phyloP scores from a whole-genome alignment of 2,113 vertebrate genomes.

The Otis tarda region DNA sequence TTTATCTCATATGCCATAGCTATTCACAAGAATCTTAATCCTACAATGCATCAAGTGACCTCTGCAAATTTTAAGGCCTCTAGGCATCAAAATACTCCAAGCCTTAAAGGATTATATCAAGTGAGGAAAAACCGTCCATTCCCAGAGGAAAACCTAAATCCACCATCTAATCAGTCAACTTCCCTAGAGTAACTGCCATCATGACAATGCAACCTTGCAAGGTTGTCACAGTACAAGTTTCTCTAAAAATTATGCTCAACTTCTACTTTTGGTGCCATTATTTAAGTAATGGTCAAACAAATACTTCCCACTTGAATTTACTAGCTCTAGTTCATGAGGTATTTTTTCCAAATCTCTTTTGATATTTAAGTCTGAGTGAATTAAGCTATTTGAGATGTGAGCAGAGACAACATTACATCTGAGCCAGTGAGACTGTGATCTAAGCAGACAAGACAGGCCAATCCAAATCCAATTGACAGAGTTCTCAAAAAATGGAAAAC shows the following conservation, averaged over 20 bases:
- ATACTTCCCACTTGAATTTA: not conserved
- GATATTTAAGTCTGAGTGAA: slow-evolving; percentile 25
- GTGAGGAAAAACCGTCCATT: not conserved
- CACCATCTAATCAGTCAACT: not conserved
- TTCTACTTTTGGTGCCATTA: not conserved
- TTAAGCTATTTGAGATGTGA: not conserved
- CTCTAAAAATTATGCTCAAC: not conserved
- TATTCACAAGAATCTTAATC: not conserved
- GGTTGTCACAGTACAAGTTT: not conserved
- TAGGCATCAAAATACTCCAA: not conserved
- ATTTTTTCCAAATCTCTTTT: slow-evolving; percentile 1
- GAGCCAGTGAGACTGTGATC: not conserved
- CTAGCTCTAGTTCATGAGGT: not conserved
- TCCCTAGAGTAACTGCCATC: not conserved
- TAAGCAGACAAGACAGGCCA: not conserved
- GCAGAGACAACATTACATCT: not conserved
- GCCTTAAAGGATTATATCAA: not conserved
- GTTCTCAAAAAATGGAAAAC: not conserved
- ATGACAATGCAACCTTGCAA: not conserved
- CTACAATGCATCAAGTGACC: not conserved
- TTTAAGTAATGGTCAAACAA: not conserved
- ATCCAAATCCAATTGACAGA: not conserved
- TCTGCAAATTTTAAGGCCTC: not conserved
- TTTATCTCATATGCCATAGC: not conserved
- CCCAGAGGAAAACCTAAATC: not conserved